phyloP scores from a whole-genome alignment of 2,797 vertebrate species.

The Karalla daura region DNA sequence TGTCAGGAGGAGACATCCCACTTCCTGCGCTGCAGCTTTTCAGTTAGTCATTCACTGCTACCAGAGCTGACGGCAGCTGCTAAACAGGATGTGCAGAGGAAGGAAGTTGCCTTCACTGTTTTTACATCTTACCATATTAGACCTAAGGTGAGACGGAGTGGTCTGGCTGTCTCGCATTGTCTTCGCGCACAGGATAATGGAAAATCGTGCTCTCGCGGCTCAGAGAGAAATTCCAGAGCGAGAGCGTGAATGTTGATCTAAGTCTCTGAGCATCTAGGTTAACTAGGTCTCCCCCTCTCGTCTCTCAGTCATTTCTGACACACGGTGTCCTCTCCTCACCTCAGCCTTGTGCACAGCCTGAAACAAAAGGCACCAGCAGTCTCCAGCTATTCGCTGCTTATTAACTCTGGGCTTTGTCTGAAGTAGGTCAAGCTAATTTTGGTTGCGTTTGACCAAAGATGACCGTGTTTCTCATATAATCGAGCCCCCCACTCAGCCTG shows the following conservation, averaged over 20 bases:
- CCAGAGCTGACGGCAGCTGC: conserved; percentile 15
- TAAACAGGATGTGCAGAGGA: conserved; percentile 78
- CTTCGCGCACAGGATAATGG: neutral
- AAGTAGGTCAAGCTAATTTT: conserved; percentile 61
- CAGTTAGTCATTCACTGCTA: conserved; percentile 13
- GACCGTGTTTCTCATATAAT: conserved; percentile 27
- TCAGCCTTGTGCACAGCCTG: neutral
- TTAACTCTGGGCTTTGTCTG: conserved; percentile 14
- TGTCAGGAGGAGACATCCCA: conserved; percentile 4
- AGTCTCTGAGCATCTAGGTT: neutral
- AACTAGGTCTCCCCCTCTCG: neutral
- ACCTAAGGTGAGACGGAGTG: conserved; percentile 27
- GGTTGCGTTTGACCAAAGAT: conserved; percentile 37
- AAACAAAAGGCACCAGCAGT: conserved; percentile 1
- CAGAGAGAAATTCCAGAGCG: neutral
- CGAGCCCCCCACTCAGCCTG: too few relatives aligned
- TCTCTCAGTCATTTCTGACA: neutral
- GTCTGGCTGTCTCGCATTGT: neutral
- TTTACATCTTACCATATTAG: neutral
- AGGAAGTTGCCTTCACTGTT: conserved; percentile 30
- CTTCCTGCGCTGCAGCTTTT: conserved; percentile 46
- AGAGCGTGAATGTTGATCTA: too few relatives aligned
- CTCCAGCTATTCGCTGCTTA: conserved; percentile 4
- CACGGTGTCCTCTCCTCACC: neutral
- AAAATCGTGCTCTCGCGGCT: neutral